Conservation (phyloP, 2,113 vertebrate species). For the Bubo blakistoni region DNA sequence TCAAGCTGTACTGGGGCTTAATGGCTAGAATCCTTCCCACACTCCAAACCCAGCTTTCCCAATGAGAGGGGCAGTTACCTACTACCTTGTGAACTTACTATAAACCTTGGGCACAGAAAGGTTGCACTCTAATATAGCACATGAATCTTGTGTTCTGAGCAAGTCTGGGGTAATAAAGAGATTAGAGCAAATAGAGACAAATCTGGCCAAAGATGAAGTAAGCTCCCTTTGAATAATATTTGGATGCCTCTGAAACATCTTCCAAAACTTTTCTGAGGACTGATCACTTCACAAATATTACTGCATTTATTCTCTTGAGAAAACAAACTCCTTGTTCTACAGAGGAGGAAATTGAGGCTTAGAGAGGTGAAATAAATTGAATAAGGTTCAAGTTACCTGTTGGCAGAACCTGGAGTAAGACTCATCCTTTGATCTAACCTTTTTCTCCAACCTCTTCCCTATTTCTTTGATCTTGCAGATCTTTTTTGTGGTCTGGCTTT, state of each 20-base stretch:
- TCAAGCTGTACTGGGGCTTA: neutral
- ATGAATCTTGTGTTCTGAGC: neutral
- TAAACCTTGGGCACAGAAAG: neutral
- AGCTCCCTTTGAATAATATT: neutral
- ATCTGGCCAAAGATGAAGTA: neutral
- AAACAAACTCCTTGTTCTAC: neutral
- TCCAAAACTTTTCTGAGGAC: neutral
- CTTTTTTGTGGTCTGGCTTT: constrained; percentile 34
- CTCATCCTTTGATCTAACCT: constrained; percentile 24
- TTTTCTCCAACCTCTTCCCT: neutral
- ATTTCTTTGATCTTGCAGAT: constrained; percentile 15
- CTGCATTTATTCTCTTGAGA: neutral
- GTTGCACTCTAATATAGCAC: neutral
- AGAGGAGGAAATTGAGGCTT: neutral
- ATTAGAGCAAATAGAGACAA: neutral
- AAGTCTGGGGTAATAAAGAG: neutral
- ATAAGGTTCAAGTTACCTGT: neutral
- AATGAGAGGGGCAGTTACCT: neutral
- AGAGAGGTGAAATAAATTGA: neutral
- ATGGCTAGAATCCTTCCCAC: neutral
- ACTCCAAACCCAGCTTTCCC: neutral
- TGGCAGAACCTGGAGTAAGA: constrained; percentile 9
- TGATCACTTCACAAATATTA: neutral
- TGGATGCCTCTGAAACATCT: neutral
- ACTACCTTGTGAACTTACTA: neutral